Evolutionary conservation across 2,113 vertebrate genomes (phyloP), one percentile per base, ranked within the genome.

Genomic region (Anoplopoma fimbria): DNA sequence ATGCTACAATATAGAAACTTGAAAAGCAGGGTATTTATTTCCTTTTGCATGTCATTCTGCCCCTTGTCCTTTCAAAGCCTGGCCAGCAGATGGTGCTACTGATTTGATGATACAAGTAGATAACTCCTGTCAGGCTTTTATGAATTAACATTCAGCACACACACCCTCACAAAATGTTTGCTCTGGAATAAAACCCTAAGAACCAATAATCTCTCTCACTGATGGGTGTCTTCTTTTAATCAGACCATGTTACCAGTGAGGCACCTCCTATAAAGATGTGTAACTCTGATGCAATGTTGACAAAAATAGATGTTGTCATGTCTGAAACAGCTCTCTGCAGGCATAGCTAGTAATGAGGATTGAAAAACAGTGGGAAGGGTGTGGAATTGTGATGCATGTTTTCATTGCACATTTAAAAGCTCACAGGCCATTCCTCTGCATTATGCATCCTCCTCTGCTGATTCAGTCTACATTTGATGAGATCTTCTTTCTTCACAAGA

Each of bases 61-160:
- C 79, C 70, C 63, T 68, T 77, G 67, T 70, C 42, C 2, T 83
- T 0, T 51, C 17, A 31, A 9, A 0, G 1, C 9, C 4, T 67
- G 55, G 7, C 91, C 94, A 93, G 89, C 86, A 95, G 93, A 69
- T 92, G 94, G 93, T 36, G 91, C 90, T 84, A 72, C 64, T 40
- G 69, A 71, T 57, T 69, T 68, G 57, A 79, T 69, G 33, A 77
- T 58, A 42, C 60, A 42, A 12, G 47, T 19, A 14, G n/a, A 58
- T 23, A 77, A 76, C 45, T 57, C 64, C 25, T 45, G 49, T 58
- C 49, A 45, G 42, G 69, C 34, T 40, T 77, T n/a, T 62, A 34
- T 42, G 51, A 83, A 89, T 88, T 83, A 70, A 71, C 57, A 87
- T 91, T 88, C 88, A 77, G 29, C 82, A 84, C 75, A 49, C 33